These are phyloP conservation scores for Beroe forskalii DNA, from an alignment of 37 sponge, comb jelly and placozoan genomes.

Conservation along the genomic window DNA sequence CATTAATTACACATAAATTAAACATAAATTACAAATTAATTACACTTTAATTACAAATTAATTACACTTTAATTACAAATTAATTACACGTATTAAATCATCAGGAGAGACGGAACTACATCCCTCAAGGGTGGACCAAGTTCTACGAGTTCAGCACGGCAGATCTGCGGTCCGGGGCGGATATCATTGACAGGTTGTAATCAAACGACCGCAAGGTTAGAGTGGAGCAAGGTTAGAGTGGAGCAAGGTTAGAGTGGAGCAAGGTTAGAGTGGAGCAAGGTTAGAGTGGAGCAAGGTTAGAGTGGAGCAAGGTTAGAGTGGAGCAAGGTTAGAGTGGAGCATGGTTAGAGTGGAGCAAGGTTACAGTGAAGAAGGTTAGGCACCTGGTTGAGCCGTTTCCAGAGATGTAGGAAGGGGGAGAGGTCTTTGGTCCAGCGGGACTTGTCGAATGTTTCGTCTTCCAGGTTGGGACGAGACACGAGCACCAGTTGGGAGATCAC, in stretches of 20 bases:
- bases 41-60: background rate
- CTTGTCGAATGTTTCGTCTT: slow-evolving; percentile 78
- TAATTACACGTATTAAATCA: no score
- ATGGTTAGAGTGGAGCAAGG: no score
- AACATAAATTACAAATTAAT: background rate
- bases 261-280: no score
- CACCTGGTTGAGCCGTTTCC: slow-evolving; percentile 97
- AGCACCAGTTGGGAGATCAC: slow-evolving; percentile 85
- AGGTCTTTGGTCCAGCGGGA: slow-evolving; percentile 82
- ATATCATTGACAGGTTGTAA: slow-evolving; percentile 67
- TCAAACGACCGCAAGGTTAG: no score
- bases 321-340: no score
- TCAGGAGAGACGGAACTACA: slow-evolving; percentile 88
- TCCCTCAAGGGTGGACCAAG: slow-evolving; percentile 98
- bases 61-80: background rate
- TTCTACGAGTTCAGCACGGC: slow-evolving; percentile 93
- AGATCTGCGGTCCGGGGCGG: slow-evolving; percentile 73
- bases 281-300: no score
- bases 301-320: no score
- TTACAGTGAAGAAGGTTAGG: no score
- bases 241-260: no score
- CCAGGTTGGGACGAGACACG: slow-evolving; percentile 71
- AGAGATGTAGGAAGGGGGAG: slow-evolving; percentile 76
- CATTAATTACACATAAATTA: no score
- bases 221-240: no score